Evolutionary conservation across 2,797 vertebrate species (phyloP).

Genomic region (Serranus cabrilla): DNA sequence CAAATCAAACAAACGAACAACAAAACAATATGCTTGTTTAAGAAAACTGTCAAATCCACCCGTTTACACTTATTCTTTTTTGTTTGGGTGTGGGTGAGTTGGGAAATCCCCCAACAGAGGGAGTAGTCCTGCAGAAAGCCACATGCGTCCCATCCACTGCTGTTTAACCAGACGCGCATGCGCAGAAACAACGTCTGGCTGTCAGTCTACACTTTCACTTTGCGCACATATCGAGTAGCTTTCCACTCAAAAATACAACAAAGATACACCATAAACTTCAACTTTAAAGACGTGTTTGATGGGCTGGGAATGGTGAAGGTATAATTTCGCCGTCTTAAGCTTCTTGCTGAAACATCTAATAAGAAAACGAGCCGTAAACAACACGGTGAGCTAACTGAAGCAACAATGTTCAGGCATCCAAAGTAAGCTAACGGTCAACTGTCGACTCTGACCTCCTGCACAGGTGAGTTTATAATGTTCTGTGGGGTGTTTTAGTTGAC

Average conservation of each 20-base stretch:
- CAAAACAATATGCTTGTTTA: too few species aligned
- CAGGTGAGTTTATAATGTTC: conserved; percentile 50
- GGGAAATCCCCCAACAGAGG: conserved; percentile 47
- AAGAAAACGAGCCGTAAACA: conserved; percentile 42
- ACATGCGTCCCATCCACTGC: neutral
- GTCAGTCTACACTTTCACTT: conserved; percentile 67
- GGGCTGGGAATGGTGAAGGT: neutral
- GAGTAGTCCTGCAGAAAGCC: neutral
- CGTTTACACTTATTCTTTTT: neutral
- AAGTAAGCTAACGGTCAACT: conserved; percentile 12
- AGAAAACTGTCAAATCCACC: neutral
- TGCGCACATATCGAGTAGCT: conserved; percentile 9
- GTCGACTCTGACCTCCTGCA: conserved; percentile 16
- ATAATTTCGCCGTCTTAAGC: neutral
- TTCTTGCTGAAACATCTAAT: neutral
- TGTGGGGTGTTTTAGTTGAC: neutral
- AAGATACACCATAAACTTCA: neutral
- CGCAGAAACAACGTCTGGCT: conserved; percentile 29
- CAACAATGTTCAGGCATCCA: conserved; percentile 55
- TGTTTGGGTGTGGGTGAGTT: neutral
- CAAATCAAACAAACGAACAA: neutral
- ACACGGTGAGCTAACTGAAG: conserved; percentile 54
- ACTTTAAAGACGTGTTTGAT: neutral
- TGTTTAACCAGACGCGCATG: conserved; percentile 49
- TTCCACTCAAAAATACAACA: neutral